These are phyloP conservation scores for Periophthalmus magnuspinnatus DNA, from an alignment of 2,797 vertebrate genomes.

Conservation along the genomic window DNA sequence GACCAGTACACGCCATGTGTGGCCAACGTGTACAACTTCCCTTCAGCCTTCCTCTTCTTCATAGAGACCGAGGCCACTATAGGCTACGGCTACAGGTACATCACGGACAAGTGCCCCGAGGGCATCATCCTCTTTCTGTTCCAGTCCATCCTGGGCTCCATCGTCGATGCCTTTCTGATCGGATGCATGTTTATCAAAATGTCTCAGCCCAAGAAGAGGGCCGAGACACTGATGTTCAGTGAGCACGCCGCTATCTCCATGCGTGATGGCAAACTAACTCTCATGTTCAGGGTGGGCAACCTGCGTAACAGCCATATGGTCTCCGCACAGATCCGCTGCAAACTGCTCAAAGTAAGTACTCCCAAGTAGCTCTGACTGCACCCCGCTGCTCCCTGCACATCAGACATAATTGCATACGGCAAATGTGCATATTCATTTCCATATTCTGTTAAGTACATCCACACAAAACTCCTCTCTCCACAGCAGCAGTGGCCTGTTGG, in stretches of 20 bases:
- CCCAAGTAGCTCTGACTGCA: not conserved
- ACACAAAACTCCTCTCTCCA: not conserved
- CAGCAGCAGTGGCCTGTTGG: not conserved
- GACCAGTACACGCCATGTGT: conserved; percentile 97
- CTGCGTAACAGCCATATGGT: conserved; percentile 99
- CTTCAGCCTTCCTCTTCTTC: conserved; percentile 97
- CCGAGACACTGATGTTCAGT: conserved; percentile 98
- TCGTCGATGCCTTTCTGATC: conserved; percentile 97
- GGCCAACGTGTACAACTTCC: conserved; percentile 98
- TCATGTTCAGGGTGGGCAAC: conserved; percentile 98
- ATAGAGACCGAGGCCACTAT: conserved; percentile 98
- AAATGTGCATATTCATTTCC: conserved; percentile 14
- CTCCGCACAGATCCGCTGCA: conserved; percentile 98
- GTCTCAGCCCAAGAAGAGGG: conserved; percentile 98
- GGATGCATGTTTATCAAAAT: conserved; percentile 99
- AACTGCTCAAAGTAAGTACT: conserved; percentile 94
- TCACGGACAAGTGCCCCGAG: conserved; percentile 98
- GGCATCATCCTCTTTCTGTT: conserved; percentile 98
- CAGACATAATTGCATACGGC: conserved; percentile 21
- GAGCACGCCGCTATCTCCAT: conserved; percentile 95
- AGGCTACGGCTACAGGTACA: conserved; percentile 97
- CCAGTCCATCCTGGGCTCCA: conserved; percentile 97
- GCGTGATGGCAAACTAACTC: conserved; percentile 96
- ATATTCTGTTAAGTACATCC: conserved; percentile 2
- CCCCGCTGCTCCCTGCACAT: conserved; percentile 27